phyloP scores from a whole-genome alignment of 1,140 invertebrate species.

The Drosophila mauritiana region DNA sequence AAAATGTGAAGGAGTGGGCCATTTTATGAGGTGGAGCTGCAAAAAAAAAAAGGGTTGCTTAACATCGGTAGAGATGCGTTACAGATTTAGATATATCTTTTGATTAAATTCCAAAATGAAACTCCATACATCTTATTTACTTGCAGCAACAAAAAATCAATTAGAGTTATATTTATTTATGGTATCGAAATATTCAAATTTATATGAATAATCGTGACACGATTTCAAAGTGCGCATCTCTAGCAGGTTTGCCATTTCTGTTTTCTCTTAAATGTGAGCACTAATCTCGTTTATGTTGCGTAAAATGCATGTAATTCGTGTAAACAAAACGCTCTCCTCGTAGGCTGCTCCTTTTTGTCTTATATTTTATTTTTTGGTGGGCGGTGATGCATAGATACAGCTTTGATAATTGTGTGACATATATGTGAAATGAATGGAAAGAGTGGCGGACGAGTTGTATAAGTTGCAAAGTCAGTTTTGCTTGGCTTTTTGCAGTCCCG shows the following conservation, averaged over 20 bases:
- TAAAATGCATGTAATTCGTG: conserved; percentile 81
- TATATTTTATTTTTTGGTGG: background rate
- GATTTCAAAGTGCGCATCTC: background rate
- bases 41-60: conserved; percentile 2
- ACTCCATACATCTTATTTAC: too few relatives aligned
- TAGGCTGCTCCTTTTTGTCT: conserved; percentile 29
- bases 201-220: background rate
- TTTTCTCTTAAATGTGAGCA: conserved; percentile 66
- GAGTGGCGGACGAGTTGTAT: conserved; percentile 13
- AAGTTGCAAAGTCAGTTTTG: conserved; percentile 14
- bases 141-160: background rate
- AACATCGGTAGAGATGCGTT: background rate
- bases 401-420: conserved; percentile 78
- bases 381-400: conserved; percentile 71
- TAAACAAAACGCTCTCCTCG: conserved; percentile 58
- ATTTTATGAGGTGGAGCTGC: background rate
- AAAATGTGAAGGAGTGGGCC: background rate
- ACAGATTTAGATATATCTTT: background rate
- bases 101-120: too few relatives aligned
- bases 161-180: too few relatives aligned
- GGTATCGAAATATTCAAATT: background rate
- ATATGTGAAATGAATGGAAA: conserved; percentile 58
- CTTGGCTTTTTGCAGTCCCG: background rate
- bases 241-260: conserved; percentile 6
- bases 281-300: conserved; percentile 81